Base-by-base conservation (phyloP, 1,140 invertebrate species). In the Calosoma granatense region DNA sequence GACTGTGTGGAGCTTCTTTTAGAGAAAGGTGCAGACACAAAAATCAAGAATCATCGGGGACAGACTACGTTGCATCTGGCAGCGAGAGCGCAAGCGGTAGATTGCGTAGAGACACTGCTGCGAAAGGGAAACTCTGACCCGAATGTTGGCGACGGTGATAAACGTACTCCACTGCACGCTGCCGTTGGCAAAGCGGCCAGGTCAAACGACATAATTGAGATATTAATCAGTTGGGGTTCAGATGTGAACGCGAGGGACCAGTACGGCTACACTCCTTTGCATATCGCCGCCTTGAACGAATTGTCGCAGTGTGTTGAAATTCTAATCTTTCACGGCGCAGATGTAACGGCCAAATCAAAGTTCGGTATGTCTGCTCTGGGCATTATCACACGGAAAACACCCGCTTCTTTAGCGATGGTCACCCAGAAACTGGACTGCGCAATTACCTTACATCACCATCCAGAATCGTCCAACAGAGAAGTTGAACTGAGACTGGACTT, bases 231-330 rank as follows among this genome's bases (percentile, higher is more conserved):
- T 59, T 86, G 85, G 77, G 86, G 86, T 4, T 86, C 88, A 2
- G 84, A 92, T 63, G 85, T 93, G 0, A 92, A 94, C 67, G 80
- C 83, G 41, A 84, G 87, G 63, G 92, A 95, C 64, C 85, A 88
- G 59, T 92, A 91, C 64, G 92, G 92, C 0, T 93, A 92, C 67
- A 91, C 90, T 0, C 88, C 92, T 0, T 73, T 95, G 14, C 92
- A 94, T 67, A 79, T 94, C 41, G 90, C 90, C 2, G 89, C 91
- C 3, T 69, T 90, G 0, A 90, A 91, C 66, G 88, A 90, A 22
- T 72, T 90, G n/a, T 87, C 87, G 0, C 83, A 85, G 60, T 90
- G 87, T 64, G 89, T 91, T 0, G 85, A 91, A 66, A 79, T 88
- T 39, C 71, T 95, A 21, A 84, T 94, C 19, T 84, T 85, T 65